Conservation (phyloP, 2,113 vertebrate species). For the Penelope pileata region DNA sequence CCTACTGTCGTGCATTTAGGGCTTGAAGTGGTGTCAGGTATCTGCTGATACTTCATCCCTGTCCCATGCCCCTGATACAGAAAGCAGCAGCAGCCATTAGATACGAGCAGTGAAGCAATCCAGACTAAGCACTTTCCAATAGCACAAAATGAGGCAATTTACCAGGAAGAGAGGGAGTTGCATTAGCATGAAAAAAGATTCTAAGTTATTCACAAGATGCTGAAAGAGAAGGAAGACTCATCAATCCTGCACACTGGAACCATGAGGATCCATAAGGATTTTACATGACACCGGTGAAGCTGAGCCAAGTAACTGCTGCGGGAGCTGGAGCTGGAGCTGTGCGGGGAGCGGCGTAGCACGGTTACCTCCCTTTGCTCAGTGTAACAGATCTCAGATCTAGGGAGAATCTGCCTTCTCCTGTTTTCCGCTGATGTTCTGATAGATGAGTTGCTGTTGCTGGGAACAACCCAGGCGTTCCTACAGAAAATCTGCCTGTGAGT, state of each 20-base stretch:
- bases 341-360: not conserved
- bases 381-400: not conserved
- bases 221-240: slow-evolving; percentile 49
- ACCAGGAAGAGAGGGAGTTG: slow-evolving; percentile 60
- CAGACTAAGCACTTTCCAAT: slow-evolving; percentile 61
- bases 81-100: slow-evolving; percentile 32
- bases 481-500: not conserved
- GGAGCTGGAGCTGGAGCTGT: not conserved
- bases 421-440: not conserved
- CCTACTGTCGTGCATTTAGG: not conserved
- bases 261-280: slow-evolving; percentile 22
- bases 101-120: not conserved
- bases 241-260: slow-evolving; percentile 40
- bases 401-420: not conserved
- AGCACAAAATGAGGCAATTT: slow-evolving; percentile 52
- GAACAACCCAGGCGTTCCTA: not conserved
- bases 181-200: slow-evolving; percentile 43
- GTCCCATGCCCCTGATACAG: not conserved
- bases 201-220: slow-evolving; percentile 62
- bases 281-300: not conserved
- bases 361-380: not conserved
- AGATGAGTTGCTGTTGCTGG: not conserved
- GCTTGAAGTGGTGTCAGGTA: slow-evolving; percentile 23
- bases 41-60: slow-evolving; percentile 13
- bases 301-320: not conserved